A percentile compares a stretch with the other conserved stretches of the same genome.
Evolutionary conservation across 1,140 invertebrate species (phyloP).

Genomic region (Adelges cooleyi): DNA sequence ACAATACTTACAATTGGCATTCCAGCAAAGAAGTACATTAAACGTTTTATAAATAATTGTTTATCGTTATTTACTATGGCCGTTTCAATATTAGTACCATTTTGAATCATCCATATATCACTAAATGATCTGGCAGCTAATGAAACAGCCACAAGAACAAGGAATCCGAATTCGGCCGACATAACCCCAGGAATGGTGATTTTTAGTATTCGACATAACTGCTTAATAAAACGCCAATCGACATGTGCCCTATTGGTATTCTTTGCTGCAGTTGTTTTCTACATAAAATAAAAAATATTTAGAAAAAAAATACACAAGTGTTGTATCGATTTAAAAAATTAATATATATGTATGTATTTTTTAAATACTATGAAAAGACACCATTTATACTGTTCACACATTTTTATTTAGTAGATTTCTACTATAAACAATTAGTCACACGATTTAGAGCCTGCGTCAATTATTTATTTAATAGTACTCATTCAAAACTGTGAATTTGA

Average conservation of each 20-base stretch:
- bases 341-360: no score
- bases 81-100: conserved; percentile 86
- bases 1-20: conserved; percentile 65
- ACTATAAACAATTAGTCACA: no score
- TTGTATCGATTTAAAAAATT: no score
- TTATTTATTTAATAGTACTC: no score
- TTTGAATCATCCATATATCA: conserved; percentile 94
- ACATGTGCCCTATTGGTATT: conserved; percentile 65
- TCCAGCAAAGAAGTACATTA: conserved; percentile 64
- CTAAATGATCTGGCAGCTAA: conserved; percentile 80
- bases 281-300: not conserved
- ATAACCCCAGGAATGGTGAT: conserved; percentile 73
- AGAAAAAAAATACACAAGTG: no score
- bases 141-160: conserved; percentile 66
- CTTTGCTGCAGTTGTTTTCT: conserved; percentile 17
- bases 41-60: conserved; percentile 57
- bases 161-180: conserved; percentile 62
- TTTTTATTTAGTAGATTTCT: no score
- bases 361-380: no score
- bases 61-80: conserved; percentile 83
- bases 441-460: no score
- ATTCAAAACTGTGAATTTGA: no score
- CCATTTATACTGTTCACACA: no score
- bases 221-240: conserved; percentile 67
- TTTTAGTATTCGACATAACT: conserved; percentile 60